These are phyloP conservation scores for Gymnorhina tibicen DNA, from an alignment of 2,113 vertebrate species.

Conservation along the genomic window DNA sequence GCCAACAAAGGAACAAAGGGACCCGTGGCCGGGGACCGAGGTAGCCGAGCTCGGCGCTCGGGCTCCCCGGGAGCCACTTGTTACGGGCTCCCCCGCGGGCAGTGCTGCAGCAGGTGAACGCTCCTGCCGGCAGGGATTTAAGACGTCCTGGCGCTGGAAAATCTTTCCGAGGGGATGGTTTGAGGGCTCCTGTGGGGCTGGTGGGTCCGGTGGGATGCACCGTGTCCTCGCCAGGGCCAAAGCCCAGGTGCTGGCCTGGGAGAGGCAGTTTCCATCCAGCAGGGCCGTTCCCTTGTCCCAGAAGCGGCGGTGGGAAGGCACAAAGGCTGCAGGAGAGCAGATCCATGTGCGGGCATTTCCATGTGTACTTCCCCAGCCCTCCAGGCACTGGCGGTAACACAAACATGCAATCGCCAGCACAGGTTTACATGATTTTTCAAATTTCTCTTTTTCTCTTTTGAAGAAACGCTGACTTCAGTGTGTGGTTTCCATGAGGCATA, in stretches of 20 bases:
- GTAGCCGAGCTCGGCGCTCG: background rate
- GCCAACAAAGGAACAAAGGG: conserved; percentile 52
- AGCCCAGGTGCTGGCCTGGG: fast-evolving
- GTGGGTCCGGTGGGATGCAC: fast-evolving
- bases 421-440: background rate
- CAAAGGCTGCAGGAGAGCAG: background rate
- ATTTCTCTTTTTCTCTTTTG: background rate
- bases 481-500: background rate
- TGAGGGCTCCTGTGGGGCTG: background rate
- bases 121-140: fast-evolving
- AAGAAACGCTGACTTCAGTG: background rate
- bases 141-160: background rate
- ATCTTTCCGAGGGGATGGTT: background rate
- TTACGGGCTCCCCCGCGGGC: background rate
- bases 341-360: fast-evolving
- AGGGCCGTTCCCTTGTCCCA: background rate
- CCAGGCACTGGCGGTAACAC: fast-evolving
- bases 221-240: fast-evolving
- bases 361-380: fast-evolving
- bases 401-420: fast-evolving
- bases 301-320: fast-evolving
- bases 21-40: background rate
- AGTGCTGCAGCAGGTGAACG: background rate
- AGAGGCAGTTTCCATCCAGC: fast-evolving
- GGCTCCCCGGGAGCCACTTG: background rate